Evolutionary conservation across 2,797 vertebrate species (phyloP).

Genomic region (Ciconia nigra): DNA sequence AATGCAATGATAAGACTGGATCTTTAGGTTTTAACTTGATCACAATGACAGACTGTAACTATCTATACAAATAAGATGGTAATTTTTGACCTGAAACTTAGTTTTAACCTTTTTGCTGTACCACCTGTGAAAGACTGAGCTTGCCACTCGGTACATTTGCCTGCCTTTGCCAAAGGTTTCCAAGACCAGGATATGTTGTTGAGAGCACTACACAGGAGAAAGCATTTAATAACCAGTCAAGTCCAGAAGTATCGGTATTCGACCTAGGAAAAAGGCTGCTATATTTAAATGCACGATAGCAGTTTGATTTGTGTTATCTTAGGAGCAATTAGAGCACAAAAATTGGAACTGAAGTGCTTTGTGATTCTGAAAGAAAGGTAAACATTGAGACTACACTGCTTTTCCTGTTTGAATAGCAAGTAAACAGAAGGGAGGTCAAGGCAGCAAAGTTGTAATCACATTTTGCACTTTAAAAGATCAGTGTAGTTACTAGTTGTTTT

Average conservation of each 20-base stretch:
- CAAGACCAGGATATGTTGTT: accelerated
- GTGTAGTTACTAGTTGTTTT: not conserved
- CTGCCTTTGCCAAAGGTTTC: not conserved
- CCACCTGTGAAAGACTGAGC: not conserved
- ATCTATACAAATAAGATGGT: not conserved
- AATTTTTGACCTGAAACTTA: not conserved
- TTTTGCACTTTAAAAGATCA: not conserved
- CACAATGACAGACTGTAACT: not conserved
- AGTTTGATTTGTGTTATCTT: not conserved
- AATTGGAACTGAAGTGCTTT: not conserved
- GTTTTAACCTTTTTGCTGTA: not conserved
- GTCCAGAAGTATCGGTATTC: not conserved
- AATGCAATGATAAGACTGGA: too few relatives aligned
- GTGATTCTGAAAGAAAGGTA: not conserved
- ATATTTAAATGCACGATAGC: accelerated
- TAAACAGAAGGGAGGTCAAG: not conserved
- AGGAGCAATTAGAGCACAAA: not conserved
- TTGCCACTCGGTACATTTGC: not conserved
- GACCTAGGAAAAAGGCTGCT: not conserved
- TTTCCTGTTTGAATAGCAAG: not conserved
- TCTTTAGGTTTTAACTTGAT: not conserved
- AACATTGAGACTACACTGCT: not conserved
- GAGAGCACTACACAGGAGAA: not conserved
- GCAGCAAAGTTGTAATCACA: not conserved
- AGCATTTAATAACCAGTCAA: not conserved